phyloP scores from a whole-genome alignment of 1,140 invertebrate species.

The Trissolcus basalis region DNA sequence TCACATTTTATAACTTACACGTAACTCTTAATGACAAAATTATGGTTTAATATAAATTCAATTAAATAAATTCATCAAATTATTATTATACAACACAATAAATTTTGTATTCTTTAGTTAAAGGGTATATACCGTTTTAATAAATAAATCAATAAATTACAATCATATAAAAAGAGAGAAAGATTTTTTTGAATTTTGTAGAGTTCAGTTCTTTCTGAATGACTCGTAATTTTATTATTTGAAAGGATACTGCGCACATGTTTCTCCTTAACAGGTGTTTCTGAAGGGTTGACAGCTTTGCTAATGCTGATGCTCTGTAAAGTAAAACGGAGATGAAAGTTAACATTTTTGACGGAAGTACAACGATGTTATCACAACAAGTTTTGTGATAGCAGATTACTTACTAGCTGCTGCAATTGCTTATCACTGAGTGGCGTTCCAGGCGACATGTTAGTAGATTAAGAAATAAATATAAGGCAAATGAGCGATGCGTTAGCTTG shows the following conservation, averaged over 20 bases:
- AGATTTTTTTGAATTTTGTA: constrained; percentile 11
- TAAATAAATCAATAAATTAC: not conserved
- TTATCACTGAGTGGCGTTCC: constrained; percentile 70
- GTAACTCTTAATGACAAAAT: too few relatives aligned
- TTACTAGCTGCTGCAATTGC: constrained; percentile 74
- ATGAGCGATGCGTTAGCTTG: constrained; percentile 55
- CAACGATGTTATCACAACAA: constrained; percentile 23
- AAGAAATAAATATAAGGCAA: constrained; percentile 55
- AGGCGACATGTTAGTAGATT: constrained; percentile 71
- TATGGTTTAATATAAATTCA: too few relatives aligned
- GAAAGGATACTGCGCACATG: constrained; percentile 92
- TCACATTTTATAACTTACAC: too few relatives aligned
- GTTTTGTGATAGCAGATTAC: constrained; percentile 34
- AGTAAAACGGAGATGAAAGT: constrained; percentile 36
- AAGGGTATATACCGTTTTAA: too few relatives aligned
- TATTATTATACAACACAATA: too few relatives aligned
- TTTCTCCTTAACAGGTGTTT: constrained; percentile 96
- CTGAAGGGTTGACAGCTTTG: constrained; percentile 92
- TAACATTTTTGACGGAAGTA: not conserved
- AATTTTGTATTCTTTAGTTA: too few relatives aligned
- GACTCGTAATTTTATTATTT: not conserved
- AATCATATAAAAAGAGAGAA: constrained; percentile 24
- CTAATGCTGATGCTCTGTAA: constrained; percentile 87
- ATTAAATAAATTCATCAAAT: too few relatives aligned
- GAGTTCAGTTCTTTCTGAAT: not conserved